Base-by-base conservation (phyloP, 92 coral and sea anemone genomes). In the Palythoa grandiflora region DNA sequence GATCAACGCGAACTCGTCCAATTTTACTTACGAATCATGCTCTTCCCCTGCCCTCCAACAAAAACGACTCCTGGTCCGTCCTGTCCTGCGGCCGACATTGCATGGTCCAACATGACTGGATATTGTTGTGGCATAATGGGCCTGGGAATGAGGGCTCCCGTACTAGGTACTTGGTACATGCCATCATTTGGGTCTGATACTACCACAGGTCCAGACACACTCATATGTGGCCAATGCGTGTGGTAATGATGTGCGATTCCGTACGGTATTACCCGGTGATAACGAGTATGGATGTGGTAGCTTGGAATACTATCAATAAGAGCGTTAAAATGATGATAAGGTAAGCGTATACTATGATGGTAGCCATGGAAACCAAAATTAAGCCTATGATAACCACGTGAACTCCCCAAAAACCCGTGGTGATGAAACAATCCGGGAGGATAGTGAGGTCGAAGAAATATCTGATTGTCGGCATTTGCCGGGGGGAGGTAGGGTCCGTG, bases 141-240 rank as follows among this genome's bases (percentile, higher is more conserved):
- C 78, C 94, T 92, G 8, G 90, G 94, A 28, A 92, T 87, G 6
- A 92, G 90, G 54, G 94, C 88, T 6, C 94, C 94, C 39, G 94
- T 85, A 20, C 83, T 71, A 15, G 94, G 94, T 71, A 83, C 94
- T 87, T 92, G 94, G 75, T 92, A 92, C 93, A 92, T 60, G 36
- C 93, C 94, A 68, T 92, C 94, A 83, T 92, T 92, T 7, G 93
- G 94, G 80, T 92, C 93, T 74, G 90, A 87, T 6, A 86, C 78
- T 19, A 86, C 84, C 28, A 92, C 90, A 14, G 93, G 90, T 16
- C 94, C 93, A 17, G 94, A 80, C 12, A 75, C 90, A 80, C 91
- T 89, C 90, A 89, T 89, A 36, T 89, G 93, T 63, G 94, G 94
- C 94, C 94, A 92, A 59, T 84, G 93, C 20, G 93, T 79, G 65